Base-by-base conservation (phyloP, 1,140 invertebrate species). In the Musca vetustissima region DNA sequence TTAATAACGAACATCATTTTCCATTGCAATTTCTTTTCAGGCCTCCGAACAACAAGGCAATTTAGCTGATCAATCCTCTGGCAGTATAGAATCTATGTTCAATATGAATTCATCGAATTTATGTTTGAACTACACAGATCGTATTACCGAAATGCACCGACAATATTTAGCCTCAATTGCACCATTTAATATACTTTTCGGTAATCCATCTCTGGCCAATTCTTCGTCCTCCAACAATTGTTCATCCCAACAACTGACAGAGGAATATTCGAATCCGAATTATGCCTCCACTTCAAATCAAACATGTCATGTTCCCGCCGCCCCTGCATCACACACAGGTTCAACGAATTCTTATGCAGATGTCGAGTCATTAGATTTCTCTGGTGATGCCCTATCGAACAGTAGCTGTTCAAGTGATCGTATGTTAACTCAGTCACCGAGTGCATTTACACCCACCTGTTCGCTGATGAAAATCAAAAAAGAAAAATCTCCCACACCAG, bases 101-200 rank as follows among this genome's bases (percentile, higher is more conserved):
- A 61, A 43, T 21, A 61, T 61, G 4, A 61, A 36, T n/a, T 61
- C 57, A 2, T 36, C 32, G 7, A 61, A 36, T 36, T 43, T 61
- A 32, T 61, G 57, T 13, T 73, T 78, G 22, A 81, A 81, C 66
- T 81, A 78, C 43, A 76, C 75, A 25, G 79, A 81, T 73, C 77
- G 74, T 32, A 81, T 81, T 17, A 81, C 79, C 1, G 79, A 81
- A 64, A 70, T 81, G 14, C 79, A 81, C 71, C 73, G 78, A 7
- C 79, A 81, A 68, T 81, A 81, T 64, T 57, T 81, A 8, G 81
- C 79, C 2, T 76, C 78, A 6, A 79, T 80, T 1, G 73, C 79
- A 17, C 79, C 79, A 9, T 81, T 81, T 22, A 81, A 81, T 55
- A 79, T 71, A 25, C 69, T 81, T 1, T 81, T 81, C 53, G 76